phyloP scores from a whole-genome alignment of 2,888 invertebrate genomes.

The Cerastoderma edule region DNA sequence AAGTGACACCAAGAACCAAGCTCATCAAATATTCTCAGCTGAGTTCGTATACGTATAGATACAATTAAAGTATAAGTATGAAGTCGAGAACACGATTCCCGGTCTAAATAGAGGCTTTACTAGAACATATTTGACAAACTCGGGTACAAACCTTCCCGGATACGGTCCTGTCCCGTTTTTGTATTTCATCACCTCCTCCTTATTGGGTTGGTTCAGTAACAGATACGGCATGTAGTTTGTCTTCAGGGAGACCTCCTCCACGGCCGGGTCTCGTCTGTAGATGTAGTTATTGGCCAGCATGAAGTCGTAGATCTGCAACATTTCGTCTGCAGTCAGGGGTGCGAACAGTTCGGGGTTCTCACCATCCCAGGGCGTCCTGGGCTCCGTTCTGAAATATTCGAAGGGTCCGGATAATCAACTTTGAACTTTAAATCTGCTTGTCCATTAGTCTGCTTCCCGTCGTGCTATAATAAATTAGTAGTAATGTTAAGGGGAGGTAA shows the following conservation, averaged over 20 bases:
- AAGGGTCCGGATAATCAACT: too few relatives aligned
- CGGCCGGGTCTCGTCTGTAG: conserved; percentile 29
- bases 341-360: conserved; percentile 49
- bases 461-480: too few relatives aligned
- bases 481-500: too few relatives aligned
- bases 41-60: too few relatives aligned
- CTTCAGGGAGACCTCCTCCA: conserved; percentile 47
- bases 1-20: too few relatives aligned
- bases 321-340: conserved; percentile 50
- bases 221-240: conserved; percentile 49
- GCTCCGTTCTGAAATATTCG: conserved; percentile 35
- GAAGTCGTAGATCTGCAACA: conserved; percentile 43
- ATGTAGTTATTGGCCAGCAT: conserved; percentile 38
- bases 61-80: too few relatives aligned
- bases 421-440: too few relatives aligned
- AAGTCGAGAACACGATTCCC: too few relatives aligned
- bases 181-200: conserved; percentile 41
- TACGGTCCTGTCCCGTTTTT: conserved; percentile 35
- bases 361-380: conserved; percentile 42
- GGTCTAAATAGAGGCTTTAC: too few relatives aligned
- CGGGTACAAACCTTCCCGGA: conserved; percentile 55
- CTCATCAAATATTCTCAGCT: too few relatives aligned
- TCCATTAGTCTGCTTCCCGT: too few relatives aligned
- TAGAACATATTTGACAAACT: too few relatives aligned
- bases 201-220: conserved; percentile 42